Base-by-base conservation (phyloP, 1,140 invertebrate species). In the Scaptodrosophila lebanonensis region DNA sequence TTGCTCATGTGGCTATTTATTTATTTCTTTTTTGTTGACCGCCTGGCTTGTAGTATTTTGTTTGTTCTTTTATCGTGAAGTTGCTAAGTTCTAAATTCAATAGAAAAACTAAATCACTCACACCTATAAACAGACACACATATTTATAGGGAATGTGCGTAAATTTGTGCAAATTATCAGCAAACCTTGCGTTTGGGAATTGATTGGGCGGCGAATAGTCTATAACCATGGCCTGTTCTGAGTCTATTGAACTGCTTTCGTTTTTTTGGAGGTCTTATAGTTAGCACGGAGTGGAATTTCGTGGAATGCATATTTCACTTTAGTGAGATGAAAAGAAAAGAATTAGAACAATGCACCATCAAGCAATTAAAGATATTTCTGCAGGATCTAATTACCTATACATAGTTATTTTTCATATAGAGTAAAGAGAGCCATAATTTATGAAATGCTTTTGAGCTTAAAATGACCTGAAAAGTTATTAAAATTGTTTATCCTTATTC, bases 1-100 rank as follows among this genome's bases (percentile, higher is more conserved):
- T 76, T 29, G 49, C 47, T 39, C 33, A 44, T 32, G 20, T 20
- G 13, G 11, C 12, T 12, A 43, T 17, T 27, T 5, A 43, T 32
- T 45, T 15, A 35, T 45, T 20, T 27, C 39, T 45, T 30, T n/a
- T 11, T 30, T n/a, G n/a, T n/a, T n/a, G n/a, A n/a, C n/a, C n/a
- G n/a, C n/a, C n/a, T n/a, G n/a, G n/a, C n/a, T n/a, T n/a, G n/a
- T n/a, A n/a, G n/a, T n/a, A n/a, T 6, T 15, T 25, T 27, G 18
- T 47, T 32, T 18, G 49, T 70, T 42, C 60, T 25, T 44, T 33
- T 20, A 3, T 33, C 13, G 36, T 22, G 22, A 12, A 53, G 44
- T 29, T 56, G 68, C 62, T 57, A 63, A 67, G 54, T 53, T 66
- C 18, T 40, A 40, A 72, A 40, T 15, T 48, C 49, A 66, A 63